Evolutionary conservation across 2,113 vertebrate species (phyloP).

Genomic region (Silurus asotus): DNA sequence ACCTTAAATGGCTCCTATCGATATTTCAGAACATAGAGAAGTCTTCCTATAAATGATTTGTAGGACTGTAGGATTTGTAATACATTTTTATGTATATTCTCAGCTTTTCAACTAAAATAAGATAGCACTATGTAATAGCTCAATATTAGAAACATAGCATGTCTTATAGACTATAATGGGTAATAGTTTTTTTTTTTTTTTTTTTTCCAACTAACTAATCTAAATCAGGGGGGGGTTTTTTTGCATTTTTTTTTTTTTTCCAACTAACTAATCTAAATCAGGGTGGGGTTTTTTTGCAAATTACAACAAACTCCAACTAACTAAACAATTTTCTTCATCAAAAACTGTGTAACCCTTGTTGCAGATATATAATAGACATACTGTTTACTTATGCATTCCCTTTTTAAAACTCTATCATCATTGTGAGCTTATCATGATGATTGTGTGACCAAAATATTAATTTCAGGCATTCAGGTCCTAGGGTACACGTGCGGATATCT

Average conservation of each 20-base stretch:
- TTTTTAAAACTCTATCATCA: not conserved
- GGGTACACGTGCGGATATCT: not conserved
- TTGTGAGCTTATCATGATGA: not conserved
- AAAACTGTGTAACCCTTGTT: not conserved
- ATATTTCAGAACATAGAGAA: not conserved
- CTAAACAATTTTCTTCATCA: not conserved
- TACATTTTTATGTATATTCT: not conserved
- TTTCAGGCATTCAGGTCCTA: not conserved
- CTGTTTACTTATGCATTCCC: not conserved
- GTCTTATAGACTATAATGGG: not conserved
- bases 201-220: not conserved
- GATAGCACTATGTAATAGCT: not conserved
- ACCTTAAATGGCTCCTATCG: not conserved
- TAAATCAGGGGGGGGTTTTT: no score
- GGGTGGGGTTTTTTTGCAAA: no score
- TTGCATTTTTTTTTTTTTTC: not conserved
- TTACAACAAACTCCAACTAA: not conserved
- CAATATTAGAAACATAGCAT: slow-evolving; percentile 8
- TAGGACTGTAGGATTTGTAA: not conserved
- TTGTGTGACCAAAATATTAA: not conserved
- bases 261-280: not conserved
- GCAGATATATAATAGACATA: not conserved
- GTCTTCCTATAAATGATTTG: slow-evolving; percentile 39
- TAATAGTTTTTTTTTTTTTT: no score
- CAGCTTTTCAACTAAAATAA: not conserved